phyloP scores from a whole-genome alignment of 2,888 invertebrate species.

The Drosophila atroscutellata region DNA sequence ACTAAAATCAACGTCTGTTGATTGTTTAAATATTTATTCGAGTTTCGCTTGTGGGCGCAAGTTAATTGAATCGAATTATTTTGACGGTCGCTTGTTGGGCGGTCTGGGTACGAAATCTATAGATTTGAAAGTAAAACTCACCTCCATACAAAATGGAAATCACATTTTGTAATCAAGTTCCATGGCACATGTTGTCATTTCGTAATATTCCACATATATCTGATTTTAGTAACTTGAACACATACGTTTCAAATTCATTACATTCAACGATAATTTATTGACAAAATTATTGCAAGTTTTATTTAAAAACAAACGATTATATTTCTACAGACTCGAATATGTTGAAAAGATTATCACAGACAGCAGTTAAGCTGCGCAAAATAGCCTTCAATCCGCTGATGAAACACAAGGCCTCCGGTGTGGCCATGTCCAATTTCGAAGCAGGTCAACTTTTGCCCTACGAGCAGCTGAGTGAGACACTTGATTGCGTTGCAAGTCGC shows the following conservation, averaged over 20 bases:
- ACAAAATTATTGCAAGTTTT: conserved; percentile 27
- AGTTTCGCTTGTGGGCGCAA: neutral
- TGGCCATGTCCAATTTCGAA: conserved; percentile 98
- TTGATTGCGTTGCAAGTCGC: conserved; percentile 92
- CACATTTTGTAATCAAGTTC: neutral
- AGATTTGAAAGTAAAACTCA: neutral
- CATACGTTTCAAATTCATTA: neutral
- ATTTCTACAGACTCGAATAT: neutral
- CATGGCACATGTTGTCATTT: neutral
- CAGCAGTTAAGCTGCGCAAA: conserved; percentile 53
- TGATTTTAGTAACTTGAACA: neutral
- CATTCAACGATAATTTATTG: neutral
- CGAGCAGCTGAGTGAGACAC: conserved; percentile 90
- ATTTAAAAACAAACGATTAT: neutral
- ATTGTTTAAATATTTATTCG: neutral
- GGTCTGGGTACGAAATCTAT: neutral
- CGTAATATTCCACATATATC: neutral
- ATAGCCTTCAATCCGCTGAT: conserved; percentile 87
- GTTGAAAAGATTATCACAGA: conserved; percentile 14
- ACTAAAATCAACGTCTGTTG: neutral
- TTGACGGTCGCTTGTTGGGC: no score
- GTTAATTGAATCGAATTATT: no score
- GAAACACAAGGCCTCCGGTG: conserved; percentile 95
- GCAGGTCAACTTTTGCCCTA: conserved; percentile 89
- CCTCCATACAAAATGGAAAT: neutral